Conservation (phyloP, 2,797 vertebrate genomes). For the Rhyacichthys aspro region DNA sequence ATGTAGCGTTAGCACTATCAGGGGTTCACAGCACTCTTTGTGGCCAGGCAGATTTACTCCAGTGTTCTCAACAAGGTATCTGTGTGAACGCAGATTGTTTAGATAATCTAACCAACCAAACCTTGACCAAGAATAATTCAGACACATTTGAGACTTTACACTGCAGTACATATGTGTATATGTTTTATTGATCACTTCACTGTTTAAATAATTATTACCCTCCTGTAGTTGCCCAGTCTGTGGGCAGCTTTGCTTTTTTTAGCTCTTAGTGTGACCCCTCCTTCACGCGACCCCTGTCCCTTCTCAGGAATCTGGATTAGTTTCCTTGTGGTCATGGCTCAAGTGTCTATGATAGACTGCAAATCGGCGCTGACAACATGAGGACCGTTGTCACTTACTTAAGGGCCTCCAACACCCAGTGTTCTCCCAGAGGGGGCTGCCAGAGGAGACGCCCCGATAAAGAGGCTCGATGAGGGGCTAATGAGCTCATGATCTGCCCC, state of each 20-base stretch:
- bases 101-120: no score
- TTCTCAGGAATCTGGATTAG: slow-evolving; percentile 8
- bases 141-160: no score
- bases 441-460: slow-evolving; percentile 2
- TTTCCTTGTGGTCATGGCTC: slow-evolving; percentile 7
- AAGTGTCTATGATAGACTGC: slow-evolving; percentile 25
- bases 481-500: background rate
- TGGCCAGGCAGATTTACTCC: no score
- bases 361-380: slow-evolving; percentile 66
- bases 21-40: no score
- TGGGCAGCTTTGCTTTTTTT: slow-evolving; percentile 31
- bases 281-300: background rate
- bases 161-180: no score
- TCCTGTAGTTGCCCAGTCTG: background rate
- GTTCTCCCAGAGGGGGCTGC: background rate
- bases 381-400: slow-evolving; percentile 64
- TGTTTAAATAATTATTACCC: background rate
- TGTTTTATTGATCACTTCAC: no score
- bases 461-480: slow-evolving; percentile 5
- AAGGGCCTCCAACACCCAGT: slow-evolving; percentile 36
- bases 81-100: no score
- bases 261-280: slow-evolving; percentile 24
- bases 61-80: no score
- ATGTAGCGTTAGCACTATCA: no score
- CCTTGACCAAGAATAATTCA: no score